Base-by-base conservation (phyloP, 2,113 vertebrate species). In the Sceloporus tristichus region DNA sequence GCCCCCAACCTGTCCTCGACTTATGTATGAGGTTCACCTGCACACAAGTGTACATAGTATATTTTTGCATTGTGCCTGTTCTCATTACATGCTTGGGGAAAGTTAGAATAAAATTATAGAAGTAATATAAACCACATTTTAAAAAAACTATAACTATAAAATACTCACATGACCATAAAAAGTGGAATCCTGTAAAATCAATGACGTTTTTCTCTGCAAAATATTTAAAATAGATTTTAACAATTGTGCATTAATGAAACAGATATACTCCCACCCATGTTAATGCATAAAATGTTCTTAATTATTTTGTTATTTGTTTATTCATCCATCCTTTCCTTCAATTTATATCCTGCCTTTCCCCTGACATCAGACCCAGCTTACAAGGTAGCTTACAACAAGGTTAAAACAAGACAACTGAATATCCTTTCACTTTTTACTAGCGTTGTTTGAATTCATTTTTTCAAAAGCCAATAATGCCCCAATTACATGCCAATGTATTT, bases 401-500 rank as follows among this genome's bases (percentile, higher is more conserved):
- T 62, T 62, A 89, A 29, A 11, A 86, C 11, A 38, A 18, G n/a
- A 38, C n/a, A 27, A 34, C 59, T 48, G 48, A 85, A 71, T 74
- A 76, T 80, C 87, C 77, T 0, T 18, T 54, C 85, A 82, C 56
- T 11, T 5, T 87, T 40, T 40, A 79, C 79, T 68, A 23, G 87
- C 85, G 76, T 11, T 53, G 74, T 89, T 84, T 87, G 0, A 21
- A 90, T 92, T 38, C 87, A 9, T 73, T 91, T 70, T 80, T 21
- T n/a, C 1, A 13, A 21, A n/a, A 83, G 9, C 2, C 2, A 62
- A 74, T 89, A 38, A 27, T 21, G 75, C 34, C 14, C 27, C 25
- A 59, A 59, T 79, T 79, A 79, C n/a, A 18, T n/a, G 78, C 7
- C 54, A 79, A 70, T 70, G 81, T 83, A n/a, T 9, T 6, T 48